Evolutionary conservation across 1,140 invertebrate species (phyloP), one percentile per base, ranked within the genome.

Genomic region (Penaeus vannamei): DNA sequence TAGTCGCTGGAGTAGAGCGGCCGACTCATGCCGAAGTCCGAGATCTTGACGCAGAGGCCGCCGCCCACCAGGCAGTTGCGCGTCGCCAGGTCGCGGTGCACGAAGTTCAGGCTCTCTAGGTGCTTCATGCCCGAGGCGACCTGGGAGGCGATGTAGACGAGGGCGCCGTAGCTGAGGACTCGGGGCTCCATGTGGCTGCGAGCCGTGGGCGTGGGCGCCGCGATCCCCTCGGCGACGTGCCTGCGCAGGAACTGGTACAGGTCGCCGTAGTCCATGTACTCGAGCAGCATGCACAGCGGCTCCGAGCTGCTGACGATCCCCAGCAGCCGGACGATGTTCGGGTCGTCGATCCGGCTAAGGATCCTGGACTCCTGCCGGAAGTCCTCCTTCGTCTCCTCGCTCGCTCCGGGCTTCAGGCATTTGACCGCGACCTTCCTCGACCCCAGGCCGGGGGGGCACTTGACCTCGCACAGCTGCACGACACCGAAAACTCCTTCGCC

Each of bases 61-160:
- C 90, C 90, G 0, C 91, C 91, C 12, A 94, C 93, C 26, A 94
- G 92, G 90, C 94, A 94, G 90, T 94, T 94, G 53, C 95, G 94
- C 81, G 96, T 95, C 46, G 96, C 95, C 87, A 97, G 94, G 93
- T 97, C 96, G 90, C 96, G 94, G 93, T 97, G 96, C 72, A 97
- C 95, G 92, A 97, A 95, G 92, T 96, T 96, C 91, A 96, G 93
- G 42, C 95, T 95, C 93, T 97, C 96, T 92, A 97, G 94, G 93
- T 97, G 97, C 93, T 96, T 97, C 96, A 97, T 97, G 88, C 96
- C 97, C 89, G 95, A 95, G 90, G 96, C 95, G 92, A 97, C 96
- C 94, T 96, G 96, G 89, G 94, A 93, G 61, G 95, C 95, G 93
- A 96, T 95, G 92, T 94, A 95, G 91, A 95, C 93, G 90, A 95